These are phyloP conservation scores for Lineus longissimus DNA, from an alignment of 1,140 invertebrate species.

Conservation along the genomic window DNA sequence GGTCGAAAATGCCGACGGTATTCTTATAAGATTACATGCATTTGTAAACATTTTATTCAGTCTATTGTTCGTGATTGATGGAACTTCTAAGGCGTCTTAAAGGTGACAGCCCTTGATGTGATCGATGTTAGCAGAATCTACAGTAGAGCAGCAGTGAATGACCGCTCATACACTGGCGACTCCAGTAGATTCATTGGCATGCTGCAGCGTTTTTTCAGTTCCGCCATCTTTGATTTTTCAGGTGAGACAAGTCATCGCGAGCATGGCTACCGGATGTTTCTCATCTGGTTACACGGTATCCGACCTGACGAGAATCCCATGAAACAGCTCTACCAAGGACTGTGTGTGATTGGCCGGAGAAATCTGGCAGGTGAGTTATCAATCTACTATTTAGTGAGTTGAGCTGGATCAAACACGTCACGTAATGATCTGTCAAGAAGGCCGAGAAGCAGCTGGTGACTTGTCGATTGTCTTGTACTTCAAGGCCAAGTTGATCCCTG, in stretches of 20 bases:
- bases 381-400: not conserved
- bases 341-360: constrained; percentile 62
- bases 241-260: constrained; percentile 72
- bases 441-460: not conserved
- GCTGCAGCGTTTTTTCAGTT: too few species aligned
- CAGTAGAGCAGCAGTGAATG: too few species aligned
- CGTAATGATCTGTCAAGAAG: not conserved
- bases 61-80: too few species aligned
- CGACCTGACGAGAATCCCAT: constrained; percentile 61
- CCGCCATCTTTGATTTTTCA: constrained; percentile 46
- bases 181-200: too few species aligned
- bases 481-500: not conserved
- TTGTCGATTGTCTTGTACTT: not conserved
- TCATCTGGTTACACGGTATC: constrained; percentile 69
- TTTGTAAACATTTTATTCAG: too few species aligned
- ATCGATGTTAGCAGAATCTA: too few species aligned
- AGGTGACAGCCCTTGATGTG: too few species aligned
- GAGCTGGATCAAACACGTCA: not conserved
- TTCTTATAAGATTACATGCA: too few species aligned
- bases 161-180: too few species aligned
- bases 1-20: too few species aligned
- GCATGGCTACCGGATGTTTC: constrained; percentile 67
- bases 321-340: constrained; percentile 65
- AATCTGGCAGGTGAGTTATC: constrained; percentile 58
- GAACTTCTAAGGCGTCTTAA: too few species aligned